Percentiles rank a stretch among this genome's conserved stretches.
These are phyloP conservation scores for Cremastobaeus sp. DNA, from an alignment of 2,888 invertebrate genomes.

Conservation along the genomic window DNA sequence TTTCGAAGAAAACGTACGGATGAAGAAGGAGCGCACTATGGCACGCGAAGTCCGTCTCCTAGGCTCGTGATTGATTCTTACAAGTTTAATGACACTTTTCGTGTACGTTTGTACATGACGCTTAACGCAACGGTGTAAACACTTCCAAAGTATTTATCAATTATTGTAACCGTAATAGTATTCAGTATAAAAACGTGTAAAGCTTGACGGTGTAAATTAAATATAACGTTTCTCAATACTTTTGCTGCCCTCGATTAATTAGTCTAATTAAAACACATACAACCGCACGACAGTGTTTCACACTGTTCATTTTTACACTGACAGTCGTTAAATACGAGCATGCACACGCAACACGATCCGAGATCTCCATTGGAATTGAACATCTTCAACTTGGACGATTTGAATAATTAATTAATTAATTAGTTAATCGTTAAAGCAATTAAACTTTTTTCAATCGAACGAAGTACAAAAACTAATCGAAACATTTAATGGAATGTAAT, in stretches of 20 bases:
- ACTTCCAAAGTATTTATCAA: constrained; percentile 4
- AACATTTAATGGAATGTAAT: constrained; percentile 31
- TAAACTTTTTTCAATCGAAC: too few species aligned
- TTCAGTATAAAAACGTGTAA: constrained; percentile 32
- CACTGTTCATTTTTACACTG: too few species aligned
- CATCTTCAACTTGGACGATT: too few species aligned
- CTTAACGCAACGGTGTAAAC: not conserved
- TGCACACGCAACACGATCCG: too few species aligned
- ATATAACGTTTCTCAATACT: too few species aligned
- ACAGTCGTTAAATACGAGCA: too few species aligned
- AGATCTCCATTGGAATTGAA: too few species aligned
- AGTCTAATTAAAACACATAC: too few species aligned
- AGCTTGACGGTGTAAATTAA: constrained; percentile 27
- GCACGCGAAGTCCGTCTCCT: constrained; percentile 33
- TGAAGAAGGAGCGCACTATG: constrained; percentile 35
- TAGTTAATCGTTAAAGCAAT: too few species aligned
- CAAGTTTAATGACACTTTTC: constrained; percentile 19
- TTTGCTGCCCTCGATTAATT: too few species aligned
- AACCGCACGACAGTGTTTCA: not conserved
- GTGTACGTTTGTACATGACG: constrained; percentile 25
- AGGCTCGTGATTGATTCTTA: constrained; percentile 10
- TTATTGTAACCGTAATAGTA: too few species aligned
- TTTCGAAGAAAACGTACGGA: constrained; percentile 24
- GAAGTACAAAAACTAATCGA: constrained; percentile 24
- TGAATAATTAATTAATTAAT: too few species aligned